Evolutionary conservation across 1,140 invertebrate species (phyloP), one percentile per base, ranked within the genome.

Genomic region (Cheumatopsyche charites): DNA sequence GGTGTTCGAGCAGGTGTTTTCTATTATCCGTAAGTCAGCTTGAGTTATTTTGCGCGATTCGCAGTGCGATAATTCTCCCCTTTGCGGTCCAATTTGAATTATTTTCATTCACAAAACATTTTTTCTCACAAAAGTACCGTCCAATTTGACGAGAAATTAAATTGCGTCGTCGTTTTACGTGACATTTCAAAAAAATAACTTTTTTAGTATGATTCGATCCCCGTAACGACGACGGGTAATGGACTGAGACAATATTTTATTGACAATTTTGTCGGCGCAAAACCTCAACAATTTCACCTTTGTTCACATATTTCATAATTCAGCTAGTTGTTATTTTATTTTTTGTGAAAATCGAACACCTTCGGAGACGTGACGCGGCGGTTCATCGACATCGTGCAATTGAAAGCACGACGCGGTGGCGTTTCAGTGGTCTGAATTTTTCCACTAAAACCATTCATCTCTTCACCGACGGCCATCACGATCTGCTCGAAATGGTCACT

Each of bases 331-430:
- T 45, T 19, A 17, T 15, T 52, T 58, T 12, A 21, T 58, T 58
- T 58, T 25, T 7, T 25, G 21, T 21, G 55, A 12, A 58, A 58
- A 58, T 58, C 21, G 55, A 26, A n/a, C n/a, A n/a, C n/a, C 21
- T 58, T 63, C 61, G 12, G 13, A 42, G 29, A 36, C 29, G 29
- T 36, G 29, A 36, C 62, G 42, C 17, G 12, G 15, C 26, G 41
- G 63, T 66, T 66, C 63, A 66, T 43, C 63, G 63, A 47, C 63
- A 66, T 41, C 21, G 41, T 6, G 43, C 43, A 66, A 66, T 66
- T 58, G 55, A 58, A 36, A 41, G 63, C 17, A 36, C 29, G 11
- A 12, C 41, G 43, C 63, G 23, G 63, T 66, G 43, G 63, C 23
- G 19, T 23, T 12, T 58, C 52, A 17, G 21, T 26, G 23, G 43